Evolutionary conservation across 2,113 vertebrate species (phyloP).

Genomic region (Entomyzon cyanotis): DNA sequence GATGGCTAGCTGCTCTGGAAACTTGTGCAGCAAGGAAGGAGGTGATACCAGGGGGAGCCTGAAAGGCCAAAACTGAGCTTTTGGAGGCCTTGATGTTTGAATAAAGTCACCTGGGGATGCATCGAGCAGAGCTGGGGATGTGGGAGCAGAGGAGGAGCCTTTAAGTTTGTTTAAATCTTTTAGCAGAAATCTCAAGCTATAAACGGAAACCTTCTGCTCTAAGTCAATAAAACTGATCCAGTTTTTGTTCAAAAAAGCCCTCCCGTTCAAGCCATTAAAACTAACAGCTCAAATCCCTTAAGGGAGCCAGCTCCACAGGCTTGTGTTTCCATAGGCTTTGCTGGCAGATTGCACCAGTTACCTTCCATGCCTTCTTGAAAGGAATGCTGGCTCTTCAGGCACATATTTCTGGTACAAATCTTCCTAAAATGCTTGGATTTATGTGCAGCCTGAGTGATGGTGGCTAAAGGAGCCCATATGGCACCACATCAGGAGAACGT

Average conservation of each 20-base stretch:
- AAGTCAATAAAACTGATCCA: conserved; percentile 50
- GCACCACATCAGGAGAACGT: neutral
- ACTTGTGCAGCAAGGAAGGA: neutral
- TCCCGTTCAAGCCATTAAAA: neutral
- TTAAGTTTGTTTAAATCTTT: conserved; percentile 24
- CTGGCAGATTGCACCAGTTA: neutral
- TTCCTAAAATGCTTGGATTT: neutral
- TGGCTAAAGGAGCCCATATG: neutral
- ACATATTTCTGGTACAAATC: neutral
- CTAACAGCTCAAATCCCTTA: conserved; percentile 17
- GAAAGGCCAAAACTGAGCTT: neutral
- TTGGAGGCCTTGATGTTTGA: neutral
- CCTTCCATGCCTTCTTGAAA: neutral
- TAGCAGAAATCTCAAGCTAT: conserved; percentile 36
- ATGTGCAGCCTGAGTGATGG: neutral
- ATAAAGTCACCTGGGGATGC: neutral
- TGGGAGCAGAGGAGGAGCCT: neutral
- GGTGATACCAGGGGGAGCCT: neutral
- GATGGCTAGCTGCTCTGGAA: neutral
- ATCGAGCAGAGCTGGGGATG: neutral
- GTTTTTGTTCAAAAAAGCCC: neutral
- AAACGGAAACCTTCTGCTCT: conserved; percentile 25
- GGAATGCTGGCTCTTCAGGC: neutral
- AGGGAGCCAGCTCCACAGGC: neutral
- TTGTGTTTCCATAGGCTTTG: neutral